Percentiles rank a stretch among this genome's conserved stretches.
Conservation (phyloP, 2,888 invertebrate species). For the Neria commutata region DNA sequence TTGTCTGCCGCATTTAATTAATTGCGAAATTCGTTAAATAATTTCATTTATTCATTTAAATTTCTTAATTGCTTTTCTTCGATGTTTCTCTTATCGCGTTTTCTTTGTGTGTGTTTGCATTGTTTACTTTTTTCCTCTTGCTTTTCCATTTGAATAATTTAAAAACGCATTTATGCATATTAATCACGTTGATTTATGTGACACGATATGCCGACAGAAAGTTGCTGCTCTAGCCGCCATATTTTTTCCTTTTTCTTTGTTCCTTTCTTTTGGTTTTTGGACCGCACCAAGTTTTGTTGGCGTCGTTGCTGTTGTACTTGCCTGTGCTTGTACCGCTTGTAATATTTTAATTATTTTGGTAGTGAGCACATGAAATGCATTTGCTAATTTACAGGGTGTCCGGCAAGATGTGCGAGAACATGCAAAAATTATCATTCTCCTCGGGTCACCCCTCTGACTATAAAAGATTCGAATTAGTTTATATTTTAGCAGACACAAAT, state of each 20-base stretch:
- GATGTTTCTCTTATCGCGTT: neutral
- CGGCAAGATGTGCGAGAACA: too few species aligned
- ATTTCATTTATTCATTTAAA: neutral
- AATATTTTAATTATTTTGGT: constrained; percentile 36
- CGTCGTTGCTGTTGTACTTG: constrained; percentile 4
- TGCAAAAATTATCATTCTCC: too few species aligned
- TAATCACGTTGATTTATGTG: constrained; percentile 42
- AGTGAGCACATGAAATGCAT: constrained; percentile 29
- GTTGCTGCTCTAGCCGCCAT: constrained; percentile 25
- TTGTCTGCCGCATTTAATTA: neutral
- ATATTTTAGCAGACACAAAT: too few species aligned
- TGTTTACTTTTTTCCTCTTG: too few species aligned
- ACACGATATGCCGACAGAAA: constrained; percentile 24
- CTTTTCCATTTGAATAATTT: constrained; percentile 19
- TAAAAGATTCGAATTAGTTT: too few species aligned
- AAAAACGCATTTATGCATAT: constrained; percentile 41
- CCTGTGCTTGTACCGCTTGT: constrained; percentile 23
- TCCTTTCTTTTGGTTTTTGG: constrained; percentile 10
- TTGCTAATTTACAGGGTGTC: constrained; percentile 8
- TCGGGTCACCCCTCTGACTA: too few species aligned
- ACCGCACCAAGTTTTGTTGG: constrained; percentile 11
- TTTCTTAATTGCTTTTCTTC: neutral
- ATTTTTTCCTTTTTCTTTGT: constrained; percentile 16
- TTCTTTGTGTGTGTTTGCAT: constrained; percentile 1
- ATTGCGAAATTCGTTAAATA: neutral